Evolutionary conservation across 2,113 vertebrate genomes (phyloP), one percentile per base, ranked within the genome.

Genomic region (Rattus norvegicus): DNA sequence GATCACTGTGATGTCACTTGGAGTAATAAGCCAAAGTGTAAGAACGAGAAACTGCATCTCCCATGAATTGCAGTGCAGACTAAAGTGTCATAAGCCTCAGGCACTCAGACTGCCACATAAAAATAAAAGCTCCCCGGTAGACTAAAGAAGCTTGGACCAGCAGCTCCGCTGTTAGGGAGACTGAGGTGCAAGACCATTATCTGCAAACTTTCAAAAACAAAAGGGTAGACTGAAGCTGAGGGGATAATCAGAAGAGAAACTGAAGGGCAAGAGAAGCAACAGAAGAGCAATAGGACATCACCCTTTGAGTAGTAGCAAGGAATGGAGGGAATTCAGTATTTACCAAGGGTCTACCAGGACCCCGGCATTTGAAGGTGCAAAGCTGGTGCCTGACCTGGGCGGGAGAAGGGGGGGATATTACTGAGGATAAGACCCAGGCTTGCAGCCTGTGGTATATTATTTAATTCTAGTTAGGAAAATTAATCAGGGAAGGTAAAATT

Each of bases 131-230:
- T 65, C 5, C 69, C 72, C n/a, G 47, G 59, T 54, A 94, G 65
- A 69, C 3, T 80, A 75, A 88, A 77, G 83, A 8, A 30, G 43
- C 72, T 91, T 47, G 80, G 2, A 83, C 39, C 56, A 88, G 47
- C 47, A 88, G 47, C 47, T 80, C n/a, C 69, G 88, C 63, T 30
- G 28, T 26, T 72, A 30, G 69, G 10, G 8, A 94, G 61, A 67
- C 28, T 49, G 90, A 63, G 54, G 92, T 47, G 7, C 54, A 95
- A 93, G 63, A 89, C 10, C 7, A 16, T 97, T 52, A 86, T 85
- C 47, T 85, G 75, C 33, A 96, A 87, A 77, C 73, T 94, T 93
- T 69, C 85, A 93, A 30, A 90, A 56, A 90, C 56, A 80, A 92
- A 47, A 72, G 9, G 33, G 56, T 92, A 43, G 54, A 90, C 72